Evolutionary conservation across 92 coral and sea anemone genomes (phyloP).

Genomic region (Umimayanthus chanpuru): DNA sequence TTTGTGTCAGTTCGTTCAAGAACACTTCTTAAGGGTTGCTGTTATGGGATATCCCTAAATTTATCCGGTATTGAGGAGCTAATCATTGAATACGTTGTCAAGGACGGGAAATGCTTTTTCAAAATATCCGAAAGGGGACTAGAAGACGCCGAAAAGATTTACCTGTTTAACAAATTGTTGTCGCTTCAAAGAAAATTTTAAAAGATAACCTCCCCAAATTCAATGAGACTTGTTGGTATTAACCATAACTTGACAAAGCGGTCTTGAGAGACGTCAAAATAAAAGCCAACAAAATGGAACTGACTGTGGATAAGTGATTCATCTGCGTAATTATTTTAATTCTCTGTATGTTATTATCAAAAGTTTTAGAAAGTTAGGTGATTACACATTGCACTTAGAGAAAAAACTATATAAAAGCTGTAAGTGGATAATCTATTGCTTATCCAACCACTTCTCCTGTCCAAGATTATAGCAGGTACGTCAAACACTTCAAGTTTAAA

Average conservation of each 20-base stretch:
- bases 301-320: neutral
- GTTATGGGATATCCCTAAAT: neutral
- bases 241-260: neutral
- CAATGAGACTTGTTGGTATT: neutral
- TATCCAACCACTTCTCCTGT: neutral
- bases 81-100: neutral
- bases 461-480: neutral
- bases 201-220: neutral
- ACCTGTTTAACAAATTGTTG: too few species aligned
- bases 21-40: neutral
- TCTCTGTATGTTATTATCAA: neutral
- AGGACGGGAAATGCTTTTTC: neutral
- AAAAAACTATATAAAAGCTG: neutral
- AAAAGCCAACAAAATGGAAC: too few species aligned
- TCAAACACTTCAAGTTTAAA: neutral
- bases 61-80: neutral
- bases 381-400: neutral
- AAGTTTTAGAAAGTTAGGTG: neutral
- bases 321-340: neutral
- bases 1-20: neutral
- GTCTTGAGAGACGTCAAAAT: neutral
- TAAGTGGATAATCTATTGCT: neutral
- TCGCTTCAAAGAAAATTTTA: neutral
- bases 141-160: neutral
- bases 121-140: neutral